These are phyloP conservation scores for Halesus radiatus DNA, from an alignment of 1,140 invertebrate genomes.

Conservation along the genomic window DNA sequence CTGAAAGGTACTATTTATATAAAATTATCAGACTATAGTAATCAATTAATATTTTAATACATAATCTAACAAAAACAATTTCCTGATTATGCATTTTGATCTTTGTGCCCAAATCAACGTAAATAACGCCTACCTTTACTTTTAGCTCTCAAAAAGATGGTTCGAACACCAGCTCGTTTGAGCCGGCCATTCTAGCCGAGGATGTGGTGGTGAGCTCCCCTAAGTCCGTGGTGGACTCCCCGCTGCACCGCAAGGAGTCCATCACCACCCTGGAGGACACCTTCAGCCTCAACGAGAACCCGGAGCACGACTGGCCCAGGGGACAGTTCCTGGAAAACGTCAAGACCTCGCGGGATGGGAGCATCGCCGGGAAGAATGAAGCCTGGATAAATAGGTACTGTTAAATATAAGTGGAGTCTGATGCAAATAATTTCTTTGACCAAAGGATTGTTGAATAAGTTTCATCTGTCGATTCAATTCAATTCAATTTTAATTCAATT, in stretches of 20 bases:
- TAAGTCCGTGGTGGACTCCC: conserved; percentile 26
- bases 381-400: conserved; percentile 68
- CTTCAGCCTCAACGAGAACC: conserved; percentile 65
- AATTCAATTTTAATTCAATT: no score
- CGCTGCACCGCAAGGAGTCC: conserved; percentile 60
- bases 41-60: no score
- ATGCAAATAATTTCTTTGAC: no score
- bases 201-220: conserved; percentile 60
- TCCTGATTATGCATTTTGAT: no score
- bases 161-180: conserved; percentile 66
- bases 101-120: no score
- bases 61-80: no score
- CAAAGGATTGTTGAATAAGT: no score
- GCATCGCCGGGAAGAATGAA: conserved; percentile 61
- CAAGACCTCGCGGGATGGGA: conserved; percentile 28
- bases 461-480: no score
- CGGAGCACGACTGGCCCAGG: conserved; percentile 58
- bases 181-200: conserved; percentile 60
- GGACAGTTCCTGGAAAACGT: conserved; percentile 48
- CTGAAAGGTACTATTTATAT: no score
- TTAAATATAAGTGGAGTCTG: background rate
- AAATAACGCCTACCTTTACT: background rate
- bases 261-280: conserved; percentile 67
- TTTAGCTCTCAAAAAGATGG: conserved; percentile 61
- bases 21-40: no score